These are phyloP conservation scores for Peromyscus melanophrys DNA, from an alignment of 2,797 vertebrate species.

Conservation along the genomic window DNA sequence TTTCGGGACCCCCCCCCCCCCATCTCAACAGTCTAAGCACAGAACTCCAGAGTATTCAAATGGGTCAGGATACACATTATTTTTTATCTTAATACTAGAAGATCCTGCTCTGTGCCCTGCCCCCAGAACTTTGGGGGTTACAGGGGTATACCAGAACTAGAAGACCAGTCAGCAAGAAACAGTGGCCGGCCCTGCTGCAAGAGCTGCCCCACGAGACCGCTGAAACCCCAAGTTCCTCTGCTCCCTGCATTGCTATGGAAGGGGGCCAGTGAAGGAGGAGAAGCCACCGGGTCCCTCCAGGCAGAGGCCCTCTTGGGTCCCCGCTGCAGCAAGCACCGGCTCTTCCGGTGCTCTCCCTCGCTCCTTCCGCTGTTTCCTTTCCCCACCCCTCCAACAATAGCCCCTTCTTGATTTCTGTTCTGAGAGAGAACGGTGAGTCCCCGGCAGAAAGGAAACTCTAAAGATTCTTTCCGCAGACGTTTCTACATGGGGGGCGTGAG, in stretches of 20 bases:
- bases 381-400: slow-evolving; percentile 84
- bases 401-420: slow-evolving; percentile 83
- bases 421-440: slow-evolving; percentile 81
- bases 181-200: neutral
- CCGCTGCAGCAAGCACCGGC: slow-evolving; percentile 52
- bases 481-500: slow-evolving; percentile 53
- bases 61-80: neutral
- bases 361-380: slow-evolving; percentile 79
- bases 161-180: slow-evolving; percentile 11
- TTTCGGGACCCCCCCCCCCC: neutral
- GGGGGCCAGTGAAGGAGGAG: slow-evolving; percentile 23
- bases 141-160: neutral
- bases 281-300: slow-evolving; percentile 17
- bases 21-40: neutral
- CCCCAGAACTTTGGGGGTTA: neutral
- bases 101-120: neutral
- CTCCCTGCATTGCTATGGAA: neutral
- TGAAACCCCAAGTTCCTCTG: neutral
- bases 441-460: slow-evolving; percentile 73
- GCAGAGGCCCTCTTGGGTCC: slow-evolving; percentile 31
- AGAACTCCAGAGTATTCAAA: neutral
- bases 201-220: neutral
- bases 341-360: slow-evolving; percentile 77
- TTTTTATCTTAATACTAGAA: neutral
- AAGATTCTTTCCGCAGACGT: slow-evolving; percentile 74